These are phyloP conservation scores for Tipula confusa DNA, from an alignment of 2,888 invertebrate species.

Conservation along the genomic window DNA sequence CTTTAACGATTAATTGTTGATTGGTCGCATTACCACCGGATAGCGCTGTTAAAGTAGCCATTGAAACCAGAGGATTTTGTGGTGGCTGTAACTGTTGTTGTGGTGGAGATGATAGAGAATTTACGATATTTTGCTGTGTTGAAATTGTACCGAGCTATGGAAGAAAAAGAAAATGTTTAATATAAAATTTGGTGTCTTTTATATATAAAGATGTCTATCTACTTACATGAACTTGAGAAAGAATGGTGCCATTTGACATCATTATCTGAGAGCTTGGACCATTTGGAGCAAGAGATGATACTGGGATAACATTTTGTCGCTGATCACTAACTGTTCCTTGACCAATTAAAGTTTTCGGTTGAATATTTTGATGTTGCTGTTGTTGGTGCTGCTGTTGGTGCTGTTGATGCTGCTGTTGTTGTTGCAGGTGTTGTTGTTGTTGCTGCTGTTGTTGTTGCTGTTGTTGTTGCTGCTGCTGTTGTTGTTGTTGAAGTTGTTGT, in stretches of 20 bases:
- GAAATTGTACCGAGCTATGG: conserved; percentile 38
- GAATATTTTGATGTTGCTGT: conserved; percentile 46
- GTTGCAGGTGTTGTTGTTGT: conserved; percentile 55
- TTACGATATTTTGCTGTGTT: conserved; percentile 42
- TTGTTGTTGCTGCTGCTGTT: conserved; percentile 50
- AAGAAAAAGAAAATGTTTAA: background rate
- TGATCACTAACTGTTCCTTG: background rate
- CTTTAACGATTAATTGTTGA: background rate
- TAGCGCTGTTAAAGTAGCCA: conserved; percentile 45
- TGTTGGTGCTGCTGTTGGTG: conserved; percentile 55
- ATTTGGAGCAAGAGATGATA: background rate
- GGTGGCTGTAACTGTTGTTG: conserved; percentile 44
- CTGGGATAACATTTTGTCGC: conserved; percentile 26
- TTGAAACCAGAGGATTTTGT: conserved; percentile 49
- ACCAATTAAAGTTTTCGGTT: background rate
- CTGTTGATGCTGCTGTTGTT: conserved; percentile 53
- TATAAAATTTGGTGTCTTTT: background rate
- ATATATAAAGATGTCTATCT: background rate
- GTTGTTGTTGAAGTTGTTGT: conserved; percentile 46
- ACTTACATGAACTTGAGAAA: conserved; percentile 26
- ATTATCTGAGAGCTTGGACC: background rate
- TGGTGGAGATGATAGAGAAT: conserved; percentile 38
- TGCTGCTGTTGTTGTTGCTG: conserved; percentile 55
- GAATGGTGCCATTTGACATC: conserved; percentile 16
- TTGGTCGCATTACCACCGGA: background rate